These are phyloP conservation scores for Sebastes minor DNA, from an alignment of 2,797 vertebrate genomes.

Conservation along the genomic window DNA sequence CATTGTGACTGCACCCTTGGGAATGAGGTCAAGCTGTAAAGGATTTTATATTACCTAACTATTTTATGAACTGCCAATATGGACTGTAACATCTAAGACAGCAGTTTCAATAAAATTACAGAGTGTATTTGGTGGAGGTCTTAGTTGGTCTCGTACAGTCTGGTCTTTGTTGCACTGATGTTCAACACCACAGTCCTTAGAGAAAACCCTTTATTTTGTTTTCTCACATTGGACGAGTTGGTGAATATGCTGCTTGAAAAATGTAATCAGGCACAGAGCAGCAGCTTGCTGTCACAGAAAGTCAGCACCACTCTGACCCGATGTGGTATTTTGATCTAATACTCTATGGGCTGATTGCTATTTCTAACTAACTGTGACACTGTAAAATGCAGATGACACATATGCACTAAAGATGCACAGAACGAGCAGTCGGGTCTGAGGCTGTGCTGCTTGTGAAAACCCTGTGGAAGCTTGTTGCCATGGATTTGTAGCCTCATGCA, in stretches of 20 bases:
- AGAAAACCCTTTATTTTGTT: neutral
- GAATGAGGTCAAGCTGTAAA: neutral
- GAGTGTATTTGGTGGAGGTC: neutral
- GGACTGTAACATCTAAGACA: neutral
- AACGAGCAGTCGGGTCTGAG: neutral
- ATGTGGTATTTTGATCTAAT: constrained; percentile 22
- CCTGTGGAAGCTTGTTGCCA: constrained; percentile 51
- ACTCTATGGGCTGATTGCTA: constrained; percentile 31
- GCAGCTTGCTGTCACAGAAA: constrained; percentile 5
- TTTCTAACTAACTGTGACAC: constrained; percentile 29
- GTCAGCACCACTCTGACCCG: constrained; percentile 25
- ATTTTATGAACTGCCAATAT: neutral
- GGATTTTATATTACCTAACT: neutral
- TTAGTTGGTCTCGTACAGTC: neutral
- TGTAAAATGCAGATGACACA: constrained; percentile 4
- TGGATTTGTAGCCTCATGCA: constrained; percentile 56
- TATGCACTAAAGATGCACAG: neutral
- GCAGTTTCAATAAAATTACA: neutral
- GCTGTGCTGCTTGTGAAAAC: constrained; percentile 5
- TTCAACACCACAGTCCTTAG: neutral
- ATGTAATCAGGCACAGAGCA: neutral
- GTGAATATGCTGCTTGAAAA: neutral
- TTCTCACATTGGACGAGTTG: neutral
- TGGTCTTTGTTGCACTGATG: neutral
- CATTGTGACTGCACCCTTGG: neutral